Conservation (phyloP, 2,797 vertebrate species). For the Sebastes steindachneri region DNA sequence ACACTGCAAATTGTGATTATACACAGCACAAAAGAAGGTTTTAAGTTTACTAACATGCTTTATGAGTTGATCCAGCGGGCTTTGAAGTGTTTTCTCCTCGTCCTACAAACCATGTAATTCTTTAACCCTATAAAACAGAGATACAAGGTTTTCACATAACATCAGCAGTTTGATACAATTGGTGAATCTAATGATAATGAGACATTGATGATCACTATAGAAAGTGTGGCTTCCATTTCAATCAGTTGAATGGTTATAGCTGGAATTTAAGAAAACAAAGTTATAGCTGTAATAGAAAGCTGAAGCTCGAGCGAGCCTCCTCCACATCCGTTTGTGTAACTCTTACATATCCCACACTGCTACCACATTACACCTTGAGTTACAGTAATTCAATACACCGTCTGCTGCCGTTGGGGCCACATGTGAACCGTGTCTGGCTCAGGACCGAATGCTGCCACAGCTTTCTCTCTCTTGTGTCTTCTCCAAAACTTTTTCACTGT, state of each 20-base stretch:
- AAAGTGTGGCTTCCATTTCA: background rate
- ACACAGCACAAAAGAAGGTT: background rate
- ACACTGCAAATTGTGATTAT: constrained; percentile 16
- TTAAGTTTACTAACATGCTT: background rate
- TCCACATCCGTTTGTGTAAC: constrained; percentile 45
- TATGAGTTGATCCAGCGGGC: background rate
- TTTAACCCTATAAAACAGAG: background rate
- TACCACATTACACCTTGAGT: constrained; percentile 71
- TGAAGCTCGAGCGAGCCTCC: constrained; percentile 33
- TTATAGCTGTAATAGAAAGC: constrained; percentile 32
- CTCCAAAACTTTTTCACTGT: constrained; percentile 63
- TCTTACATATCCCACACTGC: constrained; percentile 48
- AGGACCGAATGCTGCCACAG: constrained; percentile 51
- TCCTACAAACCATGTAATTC: background rate
- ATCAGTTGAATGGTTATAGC: background rate
- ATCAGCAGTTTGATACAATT: background rate
- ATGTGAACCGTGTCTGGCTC: constrained; percentile 66
- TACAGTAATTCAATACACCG: constrained; percentile 74
- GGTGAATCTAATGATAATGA: background rate
- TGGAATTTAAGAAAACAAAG: constrained; percentile 31
- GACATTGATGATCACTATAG: background rate
- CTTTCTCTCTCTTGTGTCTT: constrained; percentile 61
- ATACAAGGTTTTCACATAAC: background rate
- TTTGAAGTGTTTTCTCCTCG: background rate
- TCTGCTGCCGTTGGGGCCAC: constrained; percentile 71